Evolutionary conservation across 2,113 vertebrate species (phyloP).

Genomic region (Oxyruncus cristatus): DNA sequence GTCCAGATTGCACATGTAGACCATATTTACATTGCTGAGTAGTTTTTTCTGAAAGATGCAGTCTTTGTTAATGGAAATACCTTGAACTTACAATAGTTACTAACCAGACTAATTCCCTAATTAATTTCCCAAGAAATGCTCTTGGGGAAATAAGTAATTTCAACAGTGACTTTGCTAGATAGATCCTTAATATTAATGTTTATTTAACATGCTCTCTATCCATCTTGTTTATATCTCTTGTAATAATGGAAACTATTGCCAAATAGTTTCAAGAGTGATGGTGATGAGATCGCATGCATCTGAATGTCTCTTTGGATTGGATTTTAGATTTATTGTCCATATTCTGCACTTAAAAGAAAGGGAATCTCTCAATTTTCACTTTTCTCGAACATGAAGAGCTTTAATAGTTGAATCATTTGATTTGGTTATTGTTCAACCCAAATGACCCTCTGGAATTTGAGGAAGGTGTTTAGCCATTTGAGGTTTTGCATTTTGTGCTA

Average conservation of each 20-base stretch:
- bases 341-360: neutral
- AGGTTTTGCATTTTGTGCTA: constrained; percentile 27
- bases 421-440: constrained; percentile 18
- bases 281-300: neutral
- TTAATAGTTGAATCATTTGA: constrained; percentile 6
- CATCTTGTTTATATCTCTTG: constrained; percentile 49
- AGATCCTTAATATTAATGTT: constrained; percentile 19
- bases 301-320: constrained; percentile 19
- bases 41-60: neutral
- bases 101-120: neutral
- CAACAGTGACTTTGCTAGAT: neutral
- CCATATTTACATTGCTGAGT: neutral
- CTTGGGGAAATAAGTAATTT: neutral
- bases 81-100: neutral
- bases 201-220: constrained; percentile 4
- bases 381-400: neutral
- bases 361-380: constrained; percentile 6
- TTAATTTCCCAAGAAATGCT: neutral
- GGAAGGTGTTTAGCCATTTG: neutral
- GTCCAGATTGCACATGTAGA: neutral
- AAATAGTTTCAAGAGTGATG: constrained; percentile 4
- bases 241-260: constrained; percentile 1
- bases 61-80: neutral
- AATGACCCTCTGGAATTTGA: neutral
- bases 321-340: neutral